Conservation (phyloP, 2,113 vertebrate species). For the Megaleporinus macrocephalus region DNA sequence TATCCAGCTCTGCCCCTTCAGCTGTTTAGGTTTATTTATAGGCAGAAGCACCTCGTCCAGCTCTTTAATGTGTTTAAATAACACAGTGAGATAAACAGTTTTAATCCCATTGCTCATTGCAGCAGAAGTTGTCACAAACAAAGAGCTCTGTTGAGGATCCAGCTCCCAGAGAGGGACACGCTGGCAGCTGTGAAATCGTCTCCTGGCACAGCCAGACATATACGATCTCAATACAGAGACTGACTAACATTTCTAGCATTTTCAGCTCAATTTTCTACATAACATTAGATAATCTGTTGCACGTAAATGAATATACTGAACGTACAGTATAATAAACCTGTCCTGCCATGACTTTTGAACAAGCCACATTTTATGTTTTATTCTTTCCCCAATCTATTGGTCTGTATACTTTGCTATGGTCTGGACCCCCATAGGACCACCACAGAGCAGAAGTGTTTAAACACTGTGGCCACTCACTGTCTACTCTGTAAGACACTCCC, state of each 20-base stretch:
- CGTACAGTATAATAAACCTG: too few relatives aligned
- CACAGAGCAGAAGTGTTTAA: too few relatives aligned
- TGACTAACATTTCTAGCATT: not conserved
- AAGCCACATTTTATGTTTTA: too few relatives aligned
- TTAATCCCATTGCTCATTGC: constrained; percentile 20
- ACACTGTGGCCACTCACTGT: too few relatives aligned
- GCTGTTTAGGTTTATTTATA: not conserved
- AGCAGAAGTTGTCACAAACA: constrained; percentile 18
- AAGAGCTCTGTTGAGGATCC: constrained; percentile 11
- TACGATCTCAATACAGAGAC: not conserved
- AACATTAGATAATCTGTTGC: not conserved
- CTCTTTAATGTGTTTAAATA: not conserved
- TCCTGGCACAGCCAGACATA: constrained; percentile 8
- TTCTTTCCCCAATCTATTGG: too few relatives aligned
- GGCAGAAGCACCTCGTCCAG: not conserved
- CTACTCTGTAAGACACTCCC: too few relatives aligned
- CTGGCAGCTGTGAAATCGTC: constrained; percentile 14
- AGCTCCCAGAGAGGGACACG: not conserved
- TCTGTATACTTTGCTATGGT: too few relatives aligned
- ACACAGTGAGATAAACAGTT: not conserved
- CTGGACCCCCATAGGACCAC: too few relatives aligned
- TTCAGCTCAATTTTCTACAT: not conserved
- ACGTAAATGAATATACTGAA: too few relatives aligned
- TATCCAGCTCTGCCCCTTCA: not conserved
- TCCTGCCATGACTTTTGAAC: too few relatives aligned